Conservation (phyloP, 2,113 vertebrate genomes). For the Laticauda laticaudata region DNA sequence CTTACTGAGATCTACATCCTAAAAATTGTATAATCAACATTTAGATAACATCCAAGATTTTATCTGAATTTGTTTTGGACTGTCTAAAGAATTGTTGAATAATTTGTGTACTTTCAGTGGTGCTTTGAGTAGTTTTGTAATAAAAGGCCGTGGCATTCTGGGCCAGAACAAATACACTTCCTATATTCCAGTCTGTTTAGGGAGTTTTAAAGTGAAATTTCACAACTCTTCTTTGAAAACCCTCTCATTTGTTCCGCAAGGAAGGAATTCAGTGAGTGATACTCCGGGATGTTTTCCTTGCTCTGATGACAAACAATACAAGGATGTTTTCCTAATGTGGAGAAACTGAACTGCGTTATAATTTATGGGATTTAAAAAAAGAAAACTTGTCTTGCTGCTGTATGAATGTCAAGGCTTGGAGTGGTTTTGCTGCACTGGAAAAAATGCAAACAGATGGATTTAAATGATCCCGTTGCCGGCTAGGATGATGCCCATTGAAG, state of each 20-base stretch:
- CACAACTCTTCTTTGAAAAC: neutral
- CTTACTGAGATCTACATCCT: neutral
- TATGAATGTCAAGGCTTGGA: neutral
- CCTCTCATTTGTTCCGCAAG: neutral
- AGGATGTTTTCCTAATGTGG: neutral
- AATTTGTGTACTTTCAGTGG: neutral
- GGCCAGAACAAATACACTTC: neutral
- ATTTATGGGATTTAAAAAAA: neutral
- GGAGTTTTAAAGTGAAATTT: neutral
- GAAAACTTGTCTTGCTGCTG: neutral
- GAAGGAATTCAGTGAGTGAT: neutral
- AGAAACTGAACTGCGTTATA: neutral
- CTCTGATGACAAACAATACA: constrained; percentile 4
- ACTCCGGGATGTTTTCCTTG: neutral
- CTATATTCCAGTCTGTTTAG: neutral
- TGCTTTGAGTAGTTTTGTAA: neutral
- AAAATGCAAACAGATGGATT: constrained; percentile 4
- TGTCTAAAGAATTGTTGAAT: neutral
- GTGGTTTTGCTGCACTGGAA: neutral
- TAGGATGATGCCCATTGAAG: neutral
- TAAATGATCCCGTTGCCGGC: constrained; percentile 9
- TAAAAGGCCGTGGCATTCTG: neutral
- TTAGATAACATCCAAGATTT: neutral
- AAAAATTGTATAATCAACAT: neutral
- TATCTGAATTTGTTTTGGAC: neutral